Evolutionary conservation across 2,113 vertebrate genomes (phyloP).

Genomic region (Carassius auratus): DNA sequence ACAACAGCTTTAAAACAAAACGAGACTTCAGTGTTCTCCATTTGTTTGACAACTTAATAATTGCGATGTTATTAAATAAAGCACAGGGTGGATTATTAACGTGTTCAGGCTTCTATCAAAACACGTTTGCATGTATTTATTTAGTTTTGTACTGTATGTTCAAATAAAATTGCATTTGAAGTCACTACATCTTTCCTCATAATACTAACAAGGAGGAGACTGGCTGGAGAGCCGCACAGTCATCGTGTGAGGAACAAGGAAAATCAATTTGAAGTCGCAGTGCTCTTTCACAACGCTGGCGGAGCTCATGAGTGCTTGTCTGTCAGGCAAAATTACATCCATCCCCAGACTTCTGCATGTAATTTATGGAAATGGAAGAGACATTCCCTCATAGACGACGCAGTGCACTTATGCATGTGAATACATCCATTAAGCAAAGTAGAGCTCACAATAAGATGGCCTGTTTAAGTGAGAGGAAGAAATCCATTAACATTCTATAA

Average conservation of each 20-base stretch:
- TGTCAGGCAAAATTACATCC: too few species aligned
- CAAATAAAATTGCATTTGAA: conserved; percentile 17
- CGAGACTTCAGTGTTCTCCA: not conserved
- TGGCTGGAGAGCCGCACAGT: not conserved
- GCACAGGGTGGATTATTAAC: conserved; percentile 12
- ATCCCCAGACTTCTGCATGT: too few species aligned
- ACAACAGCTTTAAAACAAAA: not conserved
- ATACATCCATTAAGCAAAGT: too few species aligned
- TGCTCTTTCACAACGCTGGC: too few species aligned
- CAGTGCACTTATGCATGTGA: too few species aligned
- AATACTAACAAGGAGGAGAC: conserved; percentile 11
- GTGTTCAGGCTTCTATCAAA: conserved; percentile 1
- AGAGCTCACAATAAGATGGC: too few species aligned
- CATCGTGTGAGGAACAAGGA: conserved; percentile 43
- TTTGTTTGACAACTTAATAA: not conserved
- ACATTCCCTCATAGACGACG: too few species aligned
- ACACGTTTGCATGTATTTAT: not conserved
- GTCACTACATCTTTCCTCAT: not conserved
- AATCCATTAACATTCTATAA: too few species aligned
- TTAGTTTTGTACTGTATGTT: not conserved
- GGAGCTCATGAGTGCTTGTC: too few species aligned
- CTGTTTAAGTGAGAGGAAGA: too few species aligned
- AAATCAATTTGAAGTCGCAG: conserved; percentile 59
- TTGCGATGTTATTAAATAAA: conserved; percentile 5
- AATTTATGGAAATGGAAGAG: too few species aligned